Base-by-base conservation (phyloP, 2,113 vertebrate species). In the Taurulus bubalis region DNA sequence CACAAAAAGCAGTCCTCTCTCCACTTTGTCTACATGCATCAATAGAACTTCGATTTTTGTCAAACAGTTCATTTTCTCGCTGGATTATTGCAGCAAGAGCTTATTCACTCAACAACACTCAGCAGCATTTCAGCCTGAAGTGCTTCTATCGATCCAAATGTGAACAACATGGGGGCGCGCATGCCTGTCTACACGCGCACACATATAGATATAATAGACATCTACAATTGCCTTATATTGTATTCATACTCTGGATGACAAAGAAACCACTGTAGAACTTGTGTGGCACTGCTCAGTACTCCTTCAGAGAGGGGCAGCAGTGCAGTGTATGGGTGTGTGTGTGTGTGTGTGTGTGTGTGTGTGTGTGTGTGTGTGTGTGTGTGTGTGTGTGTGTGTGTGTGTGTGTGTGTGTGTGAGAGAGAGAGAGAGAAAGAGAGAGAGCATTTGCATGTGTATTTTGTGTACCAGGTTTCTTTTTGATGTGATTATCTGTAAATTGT, bases 221-320 rank as follows among this genome's bases (percentile, higher is more conserved):
- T 82, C 28, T 82, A 80, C 64, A 86, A 87, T 79, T 92, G 93
- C 88, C 91, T 91, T 92, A 92, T 84, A 91, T 71, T 80, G 77
- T 75, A 86, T 53, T 80, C 78, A 77, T 84, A 91, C 91, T 89
- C 91, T 94, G 92, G 94, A 94, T 90, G 94, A 95, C 94, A 93
- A 91, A 86, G 69, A 63, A 85, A 92, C 89, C 94, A 93, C 93
- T 95, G 93, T 94, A 95, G 94, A 95, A 77, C 83, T 75, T 84
- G 82, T 84, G 82, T 82, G 78, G 78, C 79, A 86, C 84, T 30
- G 36, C 59, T 63, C 83, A 87, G 85, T 72, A 66, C 87, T 81
- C 90, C 64, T 56, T 84, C 20, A 77, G 49, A 85, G 80, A 85
- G 85, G 66, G 58, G 75, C 80, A 83, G 78, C 79, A 59, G 84